Base-by-base conservation (phyloP, 2,888 invertebrate genomes). In the Nasonovia ribisnigri region DNA sequence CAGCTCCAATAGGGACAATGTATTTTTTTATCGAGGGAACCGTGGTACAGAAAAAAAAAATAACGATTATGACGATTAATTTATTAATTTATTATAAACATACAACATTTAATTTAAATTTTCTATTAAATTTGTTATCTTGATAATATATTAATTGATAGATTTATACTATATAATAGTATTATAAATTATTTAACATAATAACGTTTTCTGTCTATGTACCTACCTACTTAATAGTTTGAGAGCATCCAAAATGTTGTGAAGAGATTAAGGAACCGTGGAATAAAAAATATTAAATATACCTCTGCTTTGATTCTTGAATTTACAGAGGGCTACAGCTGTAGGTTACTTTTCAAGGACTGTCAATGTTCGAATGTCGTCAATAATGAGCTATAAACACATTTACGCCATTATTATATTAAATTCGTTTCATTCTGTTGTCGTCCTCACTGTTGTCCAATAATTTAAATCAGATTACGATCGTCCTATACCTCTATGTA, bases 391-490 rank as follows among this genome's bases (percentile, higher is more conserved):
- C 29, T 51, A 88, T 13, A 54, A 29, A 54, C 84, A 43, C 20
- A 77, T 77, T 36, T 8, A 13, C 5, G 57, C 24, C 54, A 86
- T 91, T 91, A 91, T 86, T 91, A 86, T 86, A 86, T 86, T 84
- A 43, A 91, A 84, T 91, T 54, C 16, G 54, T 84, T 91, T 54
- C 84, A 11, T 77, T 84, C 11, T 43, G 54, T 20, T n/a, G 16
- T 13, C 48, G 26, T 48, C 20, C 29, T 20, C 84, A 10, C 54
- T 20, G 43, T 42, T 54, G 29, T n/a, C 43, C 91, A n/a, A 57
- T 91, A 20, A 91, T 91, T 91, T 86, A 86, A 91, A 84, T 42
- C 91, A 26, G 86, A 36, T 26, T 36, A n/a, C n/a, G n/a, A 13
- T n/a, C 89, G 46, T n/a, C 11, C 26, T 42, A 48, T 51, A 46